phyloP scores from a whole-genome alignment of 2,113 vertebrate species.

The Ursus arctos region DNA sequence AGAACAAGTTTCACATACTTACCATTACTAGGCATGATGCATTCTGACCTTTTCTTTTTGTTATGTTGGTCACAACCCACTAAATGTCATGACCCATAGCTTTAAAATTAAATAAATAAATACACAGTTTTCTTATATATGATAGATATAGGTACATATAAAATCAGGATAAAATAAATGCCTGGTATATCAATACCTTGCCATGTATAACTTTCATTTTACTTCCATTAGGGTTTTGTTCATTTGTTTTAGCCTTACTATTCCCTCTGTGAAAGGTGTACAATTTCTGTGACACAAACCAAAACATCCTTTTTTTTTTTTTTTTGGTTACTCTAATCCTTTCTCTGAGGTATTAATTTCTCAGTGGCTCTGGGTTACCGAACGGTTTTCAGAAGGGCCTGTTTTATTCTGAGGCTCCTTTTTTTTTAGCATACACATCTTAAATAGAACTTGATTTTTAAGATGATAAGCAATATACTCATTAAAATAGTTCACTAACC shows the following conservation, averaged over 20 bases:
- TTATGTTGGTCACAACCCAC: neutral
- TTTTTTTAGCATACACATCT: constrained; percentile 16
- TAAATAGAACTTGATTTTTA: constrained; percentile 28
- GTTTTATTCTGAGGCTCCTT: constrained; percentile 22
- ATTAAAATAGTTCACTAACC: constrained; percentile 13
- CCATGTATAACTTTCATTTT: constrained; percentile 14
- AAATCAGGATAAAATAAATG: neutral
- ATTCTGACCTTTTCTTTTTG: neutral
- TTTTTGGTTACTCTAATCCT: constrained; percentile 28
- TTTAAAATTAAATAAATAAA: neutral
- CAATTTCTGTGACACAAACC: constrained; percentile 28
- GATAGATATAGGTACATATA: neutral
- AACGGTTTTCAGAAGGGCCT: neutral
- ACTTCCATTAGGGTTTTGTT: constrained; percentile 22
- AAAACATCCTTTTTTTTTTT: neutral
- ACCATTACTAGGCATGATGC: neutral
- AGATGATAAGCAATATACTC: neutral
- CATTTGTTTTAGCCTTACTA: constrained; percentile 28
- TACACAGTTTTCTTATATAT: neutral
- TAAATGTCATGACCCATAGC: neutral
- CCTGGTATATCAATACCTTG: neutral
- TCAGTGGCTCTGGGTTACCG: neutral
- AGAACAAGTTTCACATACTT: neutral
- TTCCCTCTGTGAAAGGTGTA: neutral
- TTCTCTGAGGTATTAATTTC: constrained; percentile 25